Base-by-base conservation (phyloP, 2,113 vertebrate species). In the Crypturellus undulatus region DNA sequence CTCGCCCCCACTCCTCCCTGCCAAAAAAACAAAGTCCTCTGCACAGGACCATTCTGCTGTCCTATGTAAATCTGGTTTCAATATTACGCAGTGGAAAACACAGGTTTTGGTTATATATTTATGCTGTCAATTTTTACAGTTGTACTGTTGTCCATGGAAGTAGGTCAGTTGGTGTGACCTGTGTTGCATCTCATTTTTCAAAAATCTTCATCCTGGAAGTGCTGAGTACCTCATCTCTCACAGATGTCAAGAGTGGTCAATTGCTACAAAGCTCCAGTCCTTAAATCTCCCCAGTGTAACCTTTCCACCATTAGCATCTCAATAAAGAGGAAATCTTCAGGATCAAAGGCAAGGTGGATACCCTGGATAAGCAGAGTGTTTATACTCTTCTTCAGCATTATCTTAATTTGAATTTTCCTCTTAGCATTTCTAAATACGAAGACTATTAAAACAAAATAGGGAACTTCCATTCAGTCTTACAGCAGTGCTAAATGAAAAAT, bases 21-120 rank as follows among this genome's bases (percentile, higher is more conserved):
- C n/a, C n/a, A n/a, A 38, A 38, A 38, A 38, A 38, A 38, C 6
- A 38, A 38, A 38, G 38, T 6, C 3, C 1, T 1, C 1, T 36
- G 11, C 18, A 13, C n/a, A 45, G 20, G 16, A 8, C 20, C 64
- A 25, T 26, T 54, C 59, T 36, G 28, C 34, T 60, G 51, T 36
- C 42, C 6, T 21, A 45, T 20, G 28, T 2, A 42, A 67, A 51
- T 56, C 13, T 87, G 49, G 5, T 82, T 82, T 84, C 30, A 36
- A 69, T n/a, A 52, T 43, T 12, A 38, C 32, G 12, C 43, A 32
- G 24, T 21, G 19, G 32, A 68, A 90, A 77, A 3, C 21, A 69
- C 2, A 0, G 77, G 14, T 78, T 40, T 79, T 13, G 12, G 9
- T 59, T 22, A 70, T 22, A 4, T 60, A 43, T 67, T 69, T 47